A percentile compares a stretch with the other conserved stretches of the same genome.
These are phyloP conservation scores for Brenthis ino DNA, from an alignment of 2,888 invertebrate species.

Conservation along the genomic window DNA sequence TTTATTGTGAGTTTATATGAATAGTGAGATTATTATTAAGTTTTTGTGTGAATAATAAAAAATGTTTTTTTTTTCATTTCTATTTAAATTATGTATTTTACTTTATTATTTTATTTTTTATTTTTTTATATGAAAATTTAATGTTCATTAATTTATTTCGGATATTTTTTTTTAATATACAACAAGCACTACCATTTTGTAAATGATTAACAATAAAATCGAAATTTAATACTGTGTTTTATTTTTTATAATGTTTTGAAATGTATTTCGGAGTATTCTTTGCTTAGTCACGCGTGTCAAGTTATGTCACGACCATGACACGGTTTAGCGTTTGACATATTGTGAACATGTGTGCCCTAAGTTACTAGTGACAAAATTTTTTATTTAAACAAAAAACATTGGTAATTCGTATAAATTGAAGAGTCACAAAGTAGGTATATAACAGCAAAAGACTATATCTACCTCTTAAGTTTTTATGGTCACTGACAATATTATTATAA, in stretches of 20 bases:
- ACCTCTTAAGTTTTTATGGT: no score
- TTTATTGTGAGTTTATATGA: background rate
- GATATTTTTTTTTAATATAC: constrained; percentile 8
- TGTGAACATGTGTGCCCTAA: constrained; percentile 11
- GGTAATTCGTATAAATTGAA: background rate
- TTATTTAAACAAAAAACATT: no score
- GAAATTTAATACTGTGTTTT: constrained; percentile 12
- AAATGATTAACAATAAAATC: constrained; percentile 19
- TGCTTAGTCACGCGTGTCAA: constrained; percentile 56
- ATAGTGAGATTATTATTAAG: constrained; percentile 6
- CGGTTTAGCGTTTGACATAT: constrained; percentile 46
- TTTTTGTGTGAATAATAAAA: background rate
- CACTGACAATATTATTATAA: no score
- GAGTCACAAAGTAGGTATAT: background rate
- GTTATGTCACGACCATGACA: constrained; percentile 66
- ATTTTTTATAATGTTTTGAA: background rate
- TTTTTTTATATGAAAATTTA: no score
- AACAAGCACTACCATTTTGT: constrained; percentile 11
- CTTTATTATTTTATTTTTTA: no score
- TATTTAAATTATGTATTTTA: no score
- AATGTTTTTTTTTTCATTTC: no score
- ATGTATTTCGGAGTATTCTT: constrained; percentile 8
- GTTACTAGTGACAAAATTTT: no score
- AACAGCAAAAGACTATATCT: no score
- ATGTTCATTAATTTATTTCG: background rate